Percentiles rank a stretch among this genome's conserved stretches.
These are phyloP conservation scores for Ammospiza nelsoni DNA, from an alignment of 2,113 vertebrate genomes.

Conservation along the genomic window DNA sequence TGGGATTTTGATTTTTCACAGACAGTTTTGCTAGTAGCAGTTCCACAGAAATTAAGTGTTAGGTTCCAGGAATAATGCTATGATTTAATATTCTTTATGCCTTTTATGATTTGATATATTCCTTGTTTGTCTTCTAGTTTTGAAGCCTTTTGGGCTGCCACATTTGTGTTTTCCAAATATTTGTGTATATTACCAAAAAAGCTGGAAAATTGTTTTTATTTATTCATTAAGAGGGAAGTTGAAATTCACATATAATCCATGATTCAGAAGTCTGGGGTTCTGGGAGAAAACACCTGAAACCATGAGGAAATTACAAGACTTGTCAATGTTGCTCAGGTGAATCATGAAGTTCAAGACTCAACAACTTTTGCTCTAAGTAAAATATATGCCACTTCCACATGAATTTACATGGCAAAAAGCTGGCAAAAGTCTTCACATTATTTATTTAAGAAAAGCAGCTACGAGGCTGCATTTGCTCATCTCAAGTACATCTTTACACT, in stretches of 20 bases:
- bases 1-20: neutral
- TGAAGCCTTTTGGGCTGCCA: neutral
- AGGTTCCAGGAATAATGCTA: neutral
- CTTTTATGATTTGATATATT: neutral
- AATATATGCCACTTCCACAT: neutral
- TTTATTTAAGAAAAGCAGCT: conserved; percentile 15
- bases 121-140: neutral
- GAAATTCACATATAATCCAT: neutral
- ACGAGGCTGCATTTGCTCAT: neutral
- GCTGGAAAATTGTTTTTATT: neutral
- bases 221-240: neutral
- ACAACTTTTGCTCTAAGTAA: neutral
- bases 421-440: neutral
- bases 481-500: neutral
- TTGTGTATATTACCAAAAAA: neutral
- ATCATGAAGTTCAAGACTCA: neutral
- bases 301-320: neutral
- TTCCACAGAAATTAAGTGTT: neutral
- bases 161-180: neutral
- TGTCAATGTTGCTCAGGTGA: neutral
- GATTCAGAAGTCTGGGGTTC: neutral
- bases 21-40: neutral
- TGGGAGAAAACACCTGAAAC: neutral
- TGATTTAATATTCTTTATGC: neutral
- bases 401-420: neutral